Evolutionary conservation across 2,797 vertebrate genomes (phyloP).

Genomic region (Phrynocephalus guinanensis): DNA sequence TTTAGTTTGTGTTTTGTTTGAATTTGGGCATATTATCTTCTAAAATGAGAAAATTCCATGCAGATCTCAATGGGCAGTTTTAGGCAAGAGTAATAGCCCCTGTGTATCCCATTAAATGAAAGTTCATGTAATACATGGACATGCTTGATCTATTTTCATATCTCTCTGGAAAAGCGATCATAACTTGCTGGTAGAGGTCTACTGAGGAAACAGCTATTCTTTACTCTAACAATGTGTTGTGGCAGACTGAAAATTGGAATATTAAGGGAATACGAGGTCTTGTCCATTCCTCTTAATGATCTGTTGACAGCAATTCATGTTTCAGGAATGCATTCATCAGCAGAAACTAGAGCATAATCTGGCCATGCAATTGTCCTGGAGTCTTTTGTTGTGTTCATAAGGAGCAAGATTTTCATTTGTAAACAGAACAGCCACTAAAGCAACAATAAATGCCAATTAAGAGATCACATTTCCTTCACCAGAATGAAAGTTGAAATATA

Average conservation of each 20-base stretch:
- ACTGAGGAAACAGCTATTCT: neutral
- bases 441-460: slow-evolving; percentile 54
- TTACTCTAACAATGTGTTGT: neutral
- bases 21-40: neutral
- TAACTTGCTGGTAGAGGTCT: neutral
- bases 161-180: neutral
- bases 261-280: neutral
- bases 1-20: neutral
- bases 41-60: neutral
- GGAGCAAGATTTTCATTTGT: neutral
- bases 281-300: slow-evolving; percentile 11
- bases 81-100: neutral
- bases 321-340: slow-evolving; percentile 36
- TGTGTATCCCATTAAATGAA: fast-evolving
- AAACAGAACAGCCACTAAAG: slow-evolving; percentile 19
- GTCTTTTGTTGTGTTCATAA: neutral
- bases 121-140: neutral
- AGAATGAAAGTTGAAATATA: slow-evolving; percentile 35
- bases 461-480: slow-evolving; percentile 1
- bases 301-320: slow-evolving; percentile 32
- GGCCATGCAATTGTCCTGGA: slow-evolving; percentile 1
- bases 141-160: neutral
- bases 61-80: neutral
- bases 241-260: neutral
- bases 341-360: slow-evolving; percentile 36